Percentiles rank a stretch among this genome's conserved stretches.
Evolutionary conservation across 1,140 invertebrate species (phyloP).

Genomic region (Pachyrhynchus sulphureomaculatus): DNA sequence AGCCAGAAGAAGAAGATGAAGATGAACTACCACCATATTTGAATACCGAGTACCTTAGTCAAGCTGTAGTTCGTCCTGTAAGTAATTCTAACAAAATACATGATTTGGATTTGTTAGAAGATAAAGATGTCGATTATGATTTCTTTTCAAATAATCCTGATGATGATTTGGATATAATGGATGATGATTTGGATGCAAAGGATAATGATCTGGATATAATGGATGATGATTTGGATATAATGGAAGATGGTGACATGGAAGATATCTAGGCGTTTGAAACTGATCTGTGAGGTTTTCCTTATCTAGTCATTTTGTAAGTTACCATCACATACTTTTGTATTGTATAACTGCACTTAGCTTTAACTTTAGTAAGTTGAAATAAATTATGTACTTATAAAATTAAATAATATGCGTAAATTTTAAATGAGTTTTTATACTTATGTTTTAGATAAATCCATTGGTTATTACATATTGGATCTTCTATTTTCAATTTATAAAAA

Average conservation of each 20-base stretch:
- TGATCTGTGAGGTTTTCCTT: neutral
- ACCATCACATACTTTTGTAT: neutral
- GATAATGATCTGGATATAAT: slow-evolving; percentile 9
- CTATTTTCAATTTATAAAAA: no score
- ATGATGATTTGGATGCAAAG: no score
- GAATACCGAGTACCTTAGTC: slow-evolving; percentile 69
- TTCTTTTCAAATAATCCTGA: slow-evolving; percentile 4
- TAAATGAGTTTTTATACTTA: no score
- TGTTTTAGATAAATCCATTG: no score
- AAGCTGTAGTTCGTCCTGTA: slow-evolving; percentile 57
- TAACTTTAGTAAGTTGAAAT: no score
- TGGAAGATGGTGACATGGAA: slow-evolving; percentile 20
- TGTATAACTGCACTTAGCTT: neutral
- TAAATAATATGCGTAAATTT: no score
- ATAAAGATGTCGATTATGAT: slow-evolving; percentile 20
- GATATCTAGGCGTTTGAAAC: slow-evolving; percentile 3
- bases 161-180: slow-evolving; percentile 8
- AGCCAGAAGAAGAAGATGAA: slow-evolving; percentile 62
- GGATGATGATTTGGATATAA: no score
- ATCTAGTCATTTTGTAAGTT: slow-evolving; percentile 12
- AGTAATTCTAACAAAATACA: slow-evolving; percentile 5
- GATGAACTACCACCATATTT: slow-evolving; percentile 70
- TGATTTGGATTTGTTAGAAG: slow-evolving; percentile 17
- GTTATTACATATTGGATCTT: no score
- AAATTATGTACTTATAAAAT: no score